Conservation (phyloP, 2,113 vertebrate species). For the Anolis sagrei region DNA sequence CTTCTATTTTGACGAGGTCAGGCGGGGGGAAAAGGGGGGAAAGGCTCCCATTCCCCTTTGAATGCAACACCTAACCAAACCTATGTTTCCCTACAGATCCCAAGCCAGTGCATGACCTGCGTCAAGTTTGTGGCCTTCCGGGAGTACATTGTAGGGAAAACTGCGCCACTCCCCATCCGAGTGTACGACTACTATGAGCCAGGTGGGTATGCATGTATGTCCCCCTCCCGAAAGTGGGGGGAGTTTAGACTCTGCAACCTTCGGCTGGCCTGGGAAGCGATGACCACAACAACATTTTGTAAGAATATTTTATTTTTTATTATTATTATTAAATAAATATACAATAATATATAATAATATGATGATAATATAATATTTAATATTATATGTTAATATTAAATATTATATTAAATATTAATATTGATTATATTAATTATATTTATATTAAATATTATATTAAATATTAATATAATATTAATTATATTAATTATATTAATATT, state of each 20-base stretch:
- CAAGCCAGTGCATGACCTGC: slow-evolving; percentile 93
- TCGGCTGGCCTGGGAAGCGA: neutral
- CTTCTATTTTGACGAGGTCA: slow-evolving; percentile 95
- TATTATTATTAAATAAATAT: too few relatives aligned
- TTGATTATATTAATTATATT: too few relatives aligned
- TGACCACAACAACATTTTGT: too few relatives aligned
- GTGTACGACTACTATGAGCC: slow-evolving; percentile 96
- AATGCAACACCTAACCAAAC: neutral
- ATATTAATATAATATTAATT: too few relatives aligned
- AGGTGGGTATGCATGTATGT: slow-evolving; percentile 71
- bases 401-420: too few relatives aligned
- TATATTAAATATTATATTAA: too few relatives aligned
- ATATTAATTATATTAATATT: too few relatives aligned
- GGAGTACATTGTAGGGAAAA: slow-evolving; percentile 93
- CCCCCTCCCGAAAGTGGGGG: neutral
- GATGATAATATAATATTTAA: too few relatives aligned
- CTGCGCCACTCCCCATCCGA: slow-evolving; percentile 89
- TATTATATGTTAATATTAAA: too few relatives aligned
- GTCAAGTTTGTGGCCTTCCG: slow-evolving; percentile 88
- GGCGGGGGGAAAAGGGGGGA: neutral
- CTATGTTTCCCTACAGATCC: slow-evolving; percentile 77
- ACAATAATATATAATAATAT: too few relatives aligned
- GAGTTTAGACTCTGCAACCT: too few relatives aligned
- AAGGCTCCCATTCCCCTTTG: neutral
- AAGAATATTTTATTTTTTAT: too few relatives aligned